phyloP scores from a whole-genome alignment of 2,113 vertebrate genomes.

The Pongo pygmaeus region DNA sequence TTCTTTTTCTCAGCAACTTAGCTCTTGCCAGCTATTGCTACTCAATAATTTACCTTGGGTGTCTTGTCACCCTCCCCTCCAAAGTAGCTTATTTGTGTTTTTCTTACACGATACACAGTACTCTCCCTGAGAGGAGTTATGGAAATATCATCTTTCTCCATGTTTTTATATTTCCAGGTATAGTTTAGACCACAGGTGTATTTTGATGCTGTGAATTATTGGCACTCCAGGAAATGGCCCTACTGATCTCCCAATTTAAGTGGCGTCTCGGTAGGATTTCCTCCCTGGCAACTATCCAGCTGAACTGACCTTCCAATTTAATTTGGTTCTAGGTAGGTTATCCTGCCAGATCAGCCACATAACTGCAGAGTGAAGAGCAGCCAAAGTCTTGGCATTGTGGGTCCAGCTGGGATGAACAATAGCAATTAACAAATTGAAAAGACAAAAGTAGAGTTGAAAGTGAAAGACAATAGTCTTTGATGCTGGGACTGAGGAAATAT shows the following conservation, averaged over 20 bases:
- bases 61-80: background rate
- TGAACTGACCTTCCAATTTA: background rate
- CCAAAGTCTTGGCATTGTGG: background rate
- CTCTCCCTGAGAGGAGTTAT: background rate
- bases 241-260: background rate
- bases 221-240: background rate
- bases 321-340: conserved; percentile 18
- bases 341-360: conserved; percentile 16
- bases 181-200: background rate
- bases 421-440: background rate
- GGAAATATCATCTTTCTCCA: background rate
- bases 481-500: background rate
- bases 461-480: background rate
- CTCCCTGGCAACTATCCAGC: background rate
- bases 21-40: background rate
- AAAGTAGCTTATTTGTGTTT: background rate
- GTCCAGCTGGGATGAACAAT: background rate
- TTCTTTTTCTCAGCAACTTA: background rate
- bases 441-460: background rate
- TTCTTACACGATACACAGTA: background rate
- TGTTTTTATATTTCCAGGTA: background rate
- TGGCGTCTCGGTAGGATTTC: background rate
- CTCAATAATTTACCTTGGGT: background rate
- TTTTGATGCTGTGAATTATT: background rate
- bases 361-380: background rate